Conservation (phyloP, 1,140 invertebrate genomes). For the Formica exsecta region DNA sequence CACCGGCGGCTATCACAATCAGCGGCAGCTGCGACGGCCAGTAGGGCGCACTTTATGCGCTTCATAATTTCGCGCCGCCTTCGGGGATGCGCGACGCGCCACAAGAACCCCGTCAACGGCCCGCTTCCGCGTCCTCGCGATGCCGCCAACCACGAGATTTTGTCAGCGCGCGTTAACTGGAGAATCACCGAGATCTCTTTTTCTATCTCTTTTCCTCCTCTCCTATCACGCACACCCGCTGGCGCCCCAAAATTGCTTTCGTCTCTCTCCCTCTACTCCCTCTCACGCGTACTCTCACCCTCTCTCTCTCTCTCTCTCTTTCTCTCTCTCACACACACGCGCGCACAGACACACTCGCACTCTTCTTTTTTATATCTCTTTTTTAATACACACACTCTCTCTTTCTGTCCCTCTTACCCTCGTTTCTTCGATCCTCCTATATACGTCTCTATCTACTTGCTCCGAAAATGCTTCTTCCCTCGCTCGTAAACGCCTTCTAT, state of each 20-base stretch:
- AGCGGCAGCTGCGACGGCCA: slow-evolving; percentile 71
- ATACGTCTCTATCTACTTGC: background rate
- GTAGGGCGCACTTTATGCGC: slow-evolving; percentile 80
- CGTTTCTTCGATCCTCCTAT: background rate
- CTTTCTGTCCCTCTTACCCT: background rate
- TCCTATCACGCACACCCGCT: slow-evolving; percentile 51
- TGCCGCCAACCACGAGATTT: slow-evolving; percentile 48
- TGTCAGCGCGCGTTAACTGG: background rate
- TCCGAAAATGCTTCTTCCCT: background rate
- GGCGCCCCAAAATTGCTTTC: slow-evolving; percentile 5
- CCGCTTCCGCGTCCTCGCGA: slow-evolving; percentile 49
- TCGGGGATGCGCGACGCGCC: slow-evolving; percentile 80
- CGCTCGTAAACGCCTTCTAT: background rate
- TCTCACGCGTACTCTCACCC: slow-evolving; percentile 8
- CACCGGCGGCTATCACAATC: slow-evolving; percentile 82
- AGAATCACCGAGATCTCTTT: background rate
- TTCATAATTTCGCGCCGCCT: slow-evolving; percentile 82
- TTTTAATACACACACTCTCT: background rate
- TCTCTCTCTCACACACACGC: background rate
- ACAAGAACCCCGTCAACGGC: slow-evolving; percentile 20
- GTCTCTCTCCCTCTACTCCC: slow-evolving; percentile 45
- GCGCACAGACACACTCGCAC: background rate
- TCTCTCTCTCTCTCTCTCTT: background rate
- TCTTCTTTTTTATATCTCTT: too few relatives aligned
- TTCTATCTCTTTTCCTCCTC: background rate